Base-by-base conservation (phyloP, 2,888 invertebrate genomes). In the Stenoptilia bipunctidactyla region DNA sequence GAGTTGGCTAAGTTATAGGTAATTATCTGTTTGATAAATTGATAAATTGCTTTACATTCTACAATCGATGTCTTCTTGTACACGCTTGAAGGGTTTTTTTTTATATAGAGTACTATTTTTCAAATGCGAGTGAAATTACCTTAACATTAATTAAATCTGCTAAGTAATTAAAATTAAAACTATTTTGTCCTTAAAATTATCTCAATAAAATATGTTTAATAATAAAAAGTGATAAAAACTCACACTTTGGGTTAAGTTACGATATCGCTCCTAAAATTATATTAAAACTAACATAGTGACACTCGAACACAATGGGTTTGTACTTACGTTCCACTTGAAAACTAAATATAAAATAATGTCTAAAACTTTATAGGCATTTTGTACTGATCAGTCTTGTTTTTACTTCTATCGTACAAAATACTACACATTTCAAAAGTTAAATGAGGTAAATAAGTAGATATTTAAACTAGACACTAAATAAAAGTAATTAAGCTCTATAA, bases 241-340 rank as follows among this genome's bases (percentile, higher is more conserved):
- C 79, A 79, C 80, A 66, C 75, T 79, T 83, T 82, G 79, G 77
- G 73, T 77, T 68, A 66, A 72, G 75, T 66, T 58, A 65, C 34
- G 34, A 33, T 27, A 56, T 64, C 69, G 68, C 65, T 67, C 58
- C 64, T 71, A 73, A 73, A 71, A 59, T 68, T 66, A 68, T 68
- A 34, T 34, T 20, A 20, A 5, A 5, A 34, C 14, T 68, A 73
- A 67, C 57, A 64, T 72, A 69, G 66, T 63, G 68, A 70, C 77
- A 80, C 75, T 67, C 75, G 79, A 80, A 83, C 82, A 80, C 82
- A 75, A 20, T 75, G 74, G 61, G 66, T 83, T 82, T 83, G 79
- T 82, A 82, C 82, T 77, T 68, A 72, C 53, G 66, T 74, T 76
- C 73, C 63, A 44, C 63, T 69, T 66, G 61, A 59, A 66, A 73